Conservation (phyloP, 2,888 invertebrate species). For the Alcis repandata region DNA sequence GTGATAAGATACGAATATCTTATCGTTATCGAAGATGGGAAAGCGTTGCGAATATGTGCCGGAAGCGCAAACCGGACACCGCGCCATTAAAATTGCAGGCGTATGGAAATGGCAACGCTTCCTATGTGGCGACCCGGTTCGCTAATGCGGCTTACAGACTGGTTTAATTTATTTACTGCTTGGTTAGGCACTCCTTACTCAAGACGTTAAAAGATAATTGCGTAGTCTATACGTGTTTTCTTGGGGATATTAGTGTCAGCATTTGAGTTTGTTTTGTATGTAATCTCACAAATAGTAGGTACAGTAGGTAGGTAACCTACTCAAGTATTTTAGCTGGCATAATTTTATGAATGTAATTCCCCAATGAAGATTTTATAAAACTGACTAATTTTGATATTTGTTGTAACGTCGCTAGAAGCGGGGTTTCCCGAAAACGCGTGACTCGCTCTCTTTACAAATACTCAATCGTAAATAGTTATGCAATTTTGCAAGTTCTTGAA, state of each 20-base stretch:
- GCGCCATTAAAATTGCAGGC: slow-evolving; percentile 72
- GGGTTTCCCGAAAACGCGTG: slow-evolving; percentile 13
- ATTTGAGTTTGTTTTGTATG: neutral
- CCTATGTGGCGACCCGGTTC: slow-evolving; percentile 66
- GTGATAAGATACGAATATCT: slow-evolving; percentile 16
- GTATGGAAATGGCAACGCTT: slow-evolving; percentile 73
- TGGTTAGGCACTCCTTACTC: slow-evolving; percentile 6
- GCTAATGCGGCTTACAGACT: slow-evolving; percentile 26
- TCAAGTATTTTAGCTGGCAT: neutral
- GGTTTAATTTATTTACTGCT: slow-evolving; percentile 11
- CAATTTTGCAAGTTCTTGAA: slow-evolving; percentile 47
- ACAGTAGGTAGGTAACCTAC: too few relatives aligned
- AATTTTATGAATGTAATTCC: neutral
- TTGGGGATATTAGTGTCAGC: neutral
- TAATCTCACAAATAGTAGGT: neutral
- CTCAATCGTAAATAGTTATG: slow-evolving; percentile 31
- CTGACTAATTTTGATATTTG: neutral
- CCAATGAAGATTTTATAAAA: neutral
- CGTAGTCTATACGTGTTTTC: neutral
- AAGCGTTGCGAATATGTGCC: slow-evolving; percentile 60
- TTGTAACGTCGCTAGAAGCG: neutral
- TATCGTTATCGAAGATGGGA: slow-evolving; percentile 35
- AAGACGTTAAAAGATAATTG: slow-evolving; percentile 20
- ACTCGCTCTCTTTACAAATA: neutral
- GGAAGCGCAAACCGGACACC: slow-evolving; percentile 70